Conservation (phyloP, 2,888 invertebrate species). For the Lagria hirta region DNA sequence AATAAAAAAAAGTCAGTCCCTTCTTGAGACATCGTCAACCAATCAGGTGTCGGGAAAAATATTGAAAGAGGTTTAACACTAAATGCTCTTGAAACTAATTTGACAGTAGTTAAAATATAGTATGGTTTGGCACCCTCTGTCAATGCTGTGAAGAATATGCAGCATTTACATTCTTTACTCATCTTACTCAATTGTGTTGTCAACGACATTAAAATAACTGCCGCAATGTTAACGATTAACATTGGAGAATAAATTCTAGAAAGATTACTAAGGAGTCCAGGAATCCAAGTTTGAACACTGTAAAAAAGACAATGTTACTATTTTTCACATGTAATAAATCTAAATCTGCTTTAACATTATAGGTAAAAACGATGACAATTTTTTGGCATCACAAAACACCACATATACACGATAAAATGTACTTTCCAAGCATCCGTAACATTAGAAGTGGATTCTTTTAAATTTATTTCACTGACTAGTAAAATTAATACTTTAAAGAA, state of each 20-base stretch:
- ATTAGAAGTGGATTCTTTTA: too few species aligned
- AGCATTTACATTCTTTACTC: conserved; percentile 52
- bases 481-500: too few species aligned
- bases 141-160: conserved; percentile 60
- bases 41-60: conserved; percentile 43
- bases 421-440: too few species aligned
- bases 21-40: conserved; percentile 43
- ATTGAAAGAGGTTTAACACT: conserved; percentile 25
- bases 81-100: conserved; percentile 49
- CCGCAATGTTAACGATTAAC: conserved; percentile 67
- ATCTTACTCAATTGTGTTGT: conserved; percentile 57
- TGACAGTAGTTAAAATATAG: conserved; percentile 57
- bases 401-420: too few species aligned
- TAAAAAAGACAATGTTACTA: conserved; percentile 32
- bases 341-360: too few species aligned
- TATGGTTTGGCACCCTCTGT: conserved; percentile 63
- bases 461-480: too few species aligned
- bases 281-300: conserved; percentile 62
- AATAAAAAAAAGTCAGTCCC: conserved; percentile 56
- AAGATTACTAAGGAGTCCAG: conserved; percentile 64
- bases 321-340: background rate
- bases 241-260: conserved; percentile 67
- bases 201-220: conserved; percentile 64
- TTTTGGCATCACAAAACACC: too few species aligned
- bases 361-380: too few species aligned